Conservation (phyloP, 2,113 vertebrate genomes). For the Indri indri region DNA sequence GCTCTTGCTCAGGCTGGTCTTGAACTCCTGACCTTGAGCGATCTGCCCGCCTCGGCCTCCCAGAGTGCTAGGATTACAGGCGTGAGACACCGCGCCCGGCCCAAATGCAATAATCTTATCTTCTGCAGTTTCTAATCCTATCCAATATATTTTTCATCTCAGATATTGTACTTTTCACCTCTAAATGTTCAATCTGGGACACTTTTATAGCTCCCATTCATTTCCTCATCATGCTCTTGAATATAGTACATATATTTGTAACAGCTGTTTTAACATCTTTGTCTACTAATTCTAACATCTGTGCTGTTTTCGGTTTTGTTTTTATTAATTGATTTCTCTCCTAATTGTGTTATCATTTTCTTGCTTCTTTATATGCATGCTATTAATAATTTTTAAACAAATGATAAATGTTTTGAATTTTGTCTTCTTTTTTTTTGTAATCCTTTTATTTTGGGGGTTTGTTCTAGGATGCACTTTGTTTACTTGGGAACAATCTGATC, state of each 20-base stretch:
- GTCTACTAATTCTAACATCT: slow-evolving; percentile 52
- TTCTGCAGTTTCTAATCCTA: not conserved
- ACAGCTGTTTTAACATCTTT: slow-evolving; percentile 41
- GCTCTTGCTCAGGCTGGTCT: no score
- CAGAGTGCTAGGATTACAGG: no score
- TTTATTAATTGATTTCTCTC: not conserved
- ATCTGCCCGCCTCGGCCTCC: no score
- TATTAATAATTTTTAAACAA: not conserved
- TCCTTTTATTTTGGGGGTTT: not conserved
- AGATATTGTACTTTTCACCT: not conserved
- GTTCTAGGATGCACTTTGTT: not conserved
- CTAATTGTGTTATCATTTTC: slow-evolving; percentile 13
- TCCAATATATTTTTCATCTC: not conserved
- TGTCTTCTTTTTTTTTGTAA: not conserved
- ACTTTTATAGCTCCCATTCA: not conserved
- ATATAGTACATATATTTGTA: slow-evolving; percentile 17
- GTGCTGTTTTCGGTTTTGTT: slow-evolving; percentile 3
- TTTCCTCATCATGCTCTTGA: slow-evolving; percentile 6
- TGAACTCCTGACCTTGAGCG: no score
- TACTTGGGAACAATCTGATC: not conserved
- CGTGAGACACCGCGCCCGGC: no score
- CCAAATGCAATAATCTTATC: not conserved
- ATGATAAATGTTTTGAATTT: not conserved
- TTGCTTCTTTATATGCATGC: slow-evolving; percentile 4
- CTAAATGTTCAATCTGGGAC: not conserved